Percentiles rank a stretch among this genome's conserved stretches.
These are phyloP conservation scores for Pollenia griseotomentosa DNA, from an alignment of 2,888 invertebrate genomes.

Conservation along the genomic window DNA sequence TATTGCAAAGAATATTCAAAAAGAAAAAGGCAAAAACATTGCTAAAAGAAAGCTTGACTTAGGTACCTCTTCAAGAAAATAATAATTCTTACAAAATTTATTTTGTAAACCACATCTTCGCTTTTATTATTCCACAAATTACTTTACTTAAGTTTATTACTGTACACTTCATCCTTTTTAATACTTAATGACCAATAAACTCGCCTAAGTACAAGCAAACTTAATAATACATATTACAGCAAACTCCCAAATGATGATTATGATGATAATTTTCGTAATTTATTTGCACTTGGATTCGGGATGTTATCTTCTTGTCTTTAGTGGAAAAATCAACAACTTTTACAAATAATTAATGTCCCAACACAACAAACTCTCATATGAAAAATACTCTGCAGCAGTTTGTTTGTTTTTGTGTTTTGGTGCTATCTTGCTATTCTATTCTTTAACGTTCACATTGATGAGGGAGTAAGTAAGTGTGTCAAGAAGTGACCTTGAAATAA, in stretches of 20 bases:
- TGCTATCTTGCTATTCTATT: conserved; percentile 11
- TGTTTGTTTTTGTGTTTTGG: conserved; percentile 14
- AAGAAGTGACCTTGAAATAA: conserved; percentile 72
- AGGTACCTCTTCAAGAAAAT: too few species aligned
- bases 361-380: conserved; percentile 25
- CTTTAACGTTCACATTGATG: conserved; percentile 23
- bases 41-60: too few species aligned
- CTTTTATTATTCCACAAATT: too few species aligned
- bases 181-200: too few species aligned
- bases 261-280: neutral
- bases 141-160: too few species aligned
- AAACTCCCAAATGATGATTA: conserved; percentile 1
- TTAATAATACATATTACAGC: neutral
- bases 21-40: too few species aligned
- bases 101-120: too few species aligned
- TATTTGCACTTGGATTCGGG: conserved; percentile 10
- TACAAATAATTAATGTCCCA: conserved; percentile 25
- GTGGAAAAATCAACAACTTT: conserved; percentile 12
- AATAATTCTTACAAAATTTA: too few species aligned
- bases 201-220: neutral
- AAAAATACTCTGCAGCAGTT: conserved; percentile 25
- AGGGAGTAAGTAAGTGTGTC: conserved; percentile 71
- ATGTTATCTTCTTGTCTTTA: neutral
- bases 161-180: too few species aligned
- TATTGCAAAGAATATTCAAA: too few species aligned